These are phyloP conservation scores for Actinemys pallida DNA, from an alignment of 2,113 vertebrate species.

Conservation along the genomic window DNA sequence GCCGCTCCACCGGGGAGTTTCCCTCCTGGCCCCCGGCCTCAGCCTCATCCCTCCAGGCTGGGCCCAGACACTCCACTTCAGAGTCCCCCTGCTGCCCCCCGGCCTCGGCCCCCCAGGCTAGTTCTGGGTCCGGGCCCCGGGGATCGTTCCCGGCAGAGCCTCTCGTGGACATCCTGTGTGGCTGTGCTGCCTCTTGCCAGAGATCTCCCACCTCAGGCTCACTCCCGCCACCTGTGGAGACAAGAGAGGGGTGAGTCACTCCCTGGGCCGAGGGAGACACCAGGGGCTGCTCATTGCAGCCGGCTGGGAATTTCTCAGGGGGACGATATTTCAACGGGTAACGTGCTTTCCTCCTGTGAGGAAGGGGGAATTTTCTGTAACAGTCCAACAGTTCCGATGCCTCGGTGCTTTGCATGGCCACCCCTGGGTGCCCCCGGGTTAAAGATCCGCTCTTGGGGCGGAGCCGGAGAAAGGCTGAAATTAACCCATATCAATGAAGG, in stretches of 20 bases:
- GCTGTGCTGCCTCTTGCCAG: background rate
- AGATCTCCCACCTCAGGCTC: background rate
- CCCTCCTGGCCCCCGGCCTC: background rate
- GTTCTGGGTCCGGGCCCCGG: background rate
- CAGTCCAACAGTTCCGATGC: no score
- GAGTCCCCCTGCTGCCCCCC: background rate
- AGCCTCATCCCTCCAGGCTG: background rate
- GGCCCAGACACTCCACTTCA: background rate
- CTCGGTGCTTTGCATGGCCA: no score
- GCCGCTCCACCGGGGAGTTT: background rate
- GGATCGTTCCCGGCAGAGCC: background rate
- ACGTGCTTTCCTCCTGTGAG: background rate
- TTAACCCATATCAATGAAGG: no score
- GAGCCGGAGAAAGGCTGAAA: no score
- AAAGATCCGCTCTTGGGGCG: no score
- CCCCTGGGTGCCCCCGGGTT: no score
- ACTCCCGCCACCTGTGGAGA: background rate
- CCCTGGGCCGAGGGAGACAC: background rate
- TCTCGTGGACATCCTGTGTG: background rate
- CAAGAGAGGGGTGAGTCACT: background rate
- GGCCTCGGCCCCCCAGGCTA: background rate
- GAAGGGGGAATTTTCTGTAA: no score
- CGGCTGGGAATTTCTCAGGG: no score
- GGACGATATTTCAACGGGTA: background rate
- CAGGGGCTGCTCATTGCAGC: no score